Base-by-base conservation (phyloP, 2,113 vertebrate species). In the Rhea pennata region DNA sequence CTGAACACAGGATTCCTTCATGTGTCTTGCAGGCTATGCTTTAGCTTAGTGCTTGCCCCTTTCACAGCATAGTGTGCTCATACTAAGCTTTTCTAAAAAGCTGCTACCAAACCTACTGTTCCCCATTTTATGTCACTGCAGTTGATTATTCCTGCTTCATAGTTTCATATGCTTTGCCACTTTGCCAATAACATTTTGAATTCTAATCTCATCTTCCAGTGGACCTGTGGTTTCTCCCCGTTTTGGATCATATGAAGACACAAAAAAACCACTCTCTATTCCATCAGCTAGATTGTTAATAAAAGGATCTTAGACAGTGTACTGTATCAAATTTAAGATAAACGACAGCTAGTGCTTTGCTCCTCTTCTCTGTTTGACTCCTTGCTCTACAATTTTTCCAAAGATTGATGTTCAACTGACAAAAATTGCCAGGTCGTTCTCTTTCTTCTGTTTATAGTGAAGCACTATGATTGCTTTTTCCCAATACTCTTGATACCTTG, bases 341-440 rank as follows among this genome's bases (percentile, higher is more conserved):
- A 40, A 48, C 70, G 74, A 92, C 77, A 93, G 74, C 51, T 72
- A 72, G 8, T 82, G 73, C 66, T 91, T 81, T 91, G 15, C 66
- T 95, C 8, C 70, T 93, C 70, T 87, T 44, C 12, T 48, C 53
- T 74, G 26, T 92, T 72, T 89, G 66, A 87, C 87, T 95, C 92
- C 77, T 78, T 87, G 80, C 70, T 93, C 77, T 72, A 50, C 56
- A 82, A 87, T 90, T 94, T 94, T 92, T 86, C 42, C 39, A 39
- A 77, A 59, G 83, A 88, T 92, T 95, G 77, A 92, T 93, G 74
- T 72, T 75, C 46, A 93, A 91, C 42, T 87, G 84, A 82, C 84
- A 89, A 15, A 39, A 82, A 69, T 65, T 92, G 66, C 73, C 48
- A 82, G 48, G 87, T 39, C 82, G 27, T 82, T 91, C 62, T 85